Conservation (phyloP, 2,113 vertebrate species). For the Cyphomyrus discorhynchus region DNA sequence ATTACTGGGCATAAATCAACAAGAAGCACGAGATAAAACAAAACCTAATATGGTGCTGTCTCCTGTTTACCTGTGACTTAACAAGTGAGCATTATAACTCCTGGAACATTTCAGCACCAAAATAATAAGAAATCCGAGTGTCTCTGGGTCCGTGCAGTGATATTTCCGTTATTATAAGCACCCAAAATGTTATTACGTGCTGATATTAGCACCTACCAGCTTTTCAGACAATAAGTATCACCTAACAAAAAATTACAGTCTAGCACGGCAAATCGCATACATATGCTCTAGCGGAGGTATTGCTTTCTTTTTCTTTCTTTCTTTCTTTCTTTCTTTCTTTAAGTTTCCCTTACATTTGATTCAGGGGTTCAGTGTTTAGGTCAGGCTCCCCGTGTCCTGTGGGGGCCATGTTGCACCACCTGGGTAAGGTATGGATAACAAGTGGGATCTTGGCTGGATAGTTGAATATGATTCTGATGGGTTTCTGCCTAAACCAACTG, state of each 20-base stretch:
- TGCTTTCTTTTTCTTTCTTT: background rate
- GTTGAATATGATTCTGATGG: background rate
- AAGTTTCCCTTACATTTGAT: background rate
- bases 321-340: background rate
- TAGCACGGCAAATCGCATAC: background rate
- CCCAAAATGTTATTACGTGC: conserved; percentile 18
- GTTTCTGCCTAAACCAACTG: background rate
- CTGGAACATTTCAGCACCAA: background rate
- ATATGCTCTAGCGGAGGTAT: too few relatives aligned
- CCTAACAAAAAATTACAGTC: background rate
- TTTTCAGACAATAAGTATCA: conserved; percentile 5
- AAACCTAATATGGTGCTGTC: conserved; percentile 47
- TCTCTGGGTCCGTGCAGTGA: conserved; percentile 12
- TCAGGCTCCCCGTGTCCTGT: background rate
- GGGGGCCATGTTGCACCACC: background rate
- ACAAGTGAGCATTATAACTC: conserved; percentile 13
- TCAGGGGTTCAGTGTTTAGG: background rate
- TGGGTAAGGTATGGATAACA: background rate
- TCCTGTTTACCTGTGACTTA: conserved; percentile 36
- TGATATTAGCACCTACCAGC: conserved; percentile 1
- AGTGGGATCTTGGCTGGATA: background rate
- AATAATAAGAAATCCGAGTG: background rate
- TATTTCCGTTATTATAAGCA: conserved; percentile 14
- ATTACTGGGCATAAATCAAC: conserved; percentile 16
- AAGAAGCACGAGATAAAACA: background rate